A percentile compares a stretch with the other conserved stretches of the same genome.
phyloP scores from a whole-genome alignment of 2,888 invertebrate species.

The Protula sp. region DNA sequence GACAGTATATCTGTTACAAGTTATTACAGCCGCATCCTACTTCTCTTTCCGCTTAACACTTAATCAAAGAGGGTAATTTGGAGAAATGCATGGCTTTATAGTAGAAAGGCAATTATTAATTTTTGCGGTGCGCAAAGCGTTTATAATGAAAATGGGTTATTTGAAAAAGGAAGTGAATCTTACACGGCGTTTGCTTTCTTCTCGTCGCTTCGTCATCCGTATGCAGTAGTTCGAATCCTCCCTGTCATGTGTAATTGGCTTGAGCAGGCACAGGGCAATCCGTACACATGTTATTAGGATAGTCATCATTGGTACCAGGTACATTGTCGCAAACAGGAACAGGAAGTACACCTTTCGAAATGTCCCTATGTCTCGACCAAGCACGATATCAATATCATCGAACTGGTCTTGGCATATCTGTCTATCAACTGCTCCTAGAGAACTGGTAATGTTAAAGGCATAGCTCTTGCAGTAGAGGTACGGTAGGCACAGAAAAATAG shows the following conservation, averaged over 20 bases:
- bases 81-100: too few species aligned
- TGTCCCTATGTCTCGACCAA: conserved; percentile 15
- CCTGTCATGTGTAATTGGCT: conserved; percentile 26
- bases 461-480: conserved; percentile 33
- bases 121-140: too few species aligned
- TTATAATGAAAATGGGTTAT: too few species aligned
- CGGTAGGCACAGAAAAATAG: conserved; percentile 39
- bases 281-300: conserved; percentile 42
- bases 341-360: conserved; percentile 50
- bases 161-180: too few species aligned
- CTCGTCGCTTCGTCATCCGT: conserved; percentile 24
- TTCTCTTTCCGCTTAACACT: too few species aligned
- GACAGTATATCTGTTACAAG: too few species aligned
- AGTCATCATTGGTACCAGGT: conserved; percentile 50
- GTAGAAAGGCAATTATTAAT: too few species aligned
- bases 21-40: too few species aligned
- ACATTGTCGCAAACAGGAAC: conserved; percentile 52
- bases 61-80: too few species aligned
- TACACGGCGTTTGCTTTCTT: conserved; percentile 43
- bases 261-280: conserved; percentile 36
- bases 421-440: conserved; percentile 49
- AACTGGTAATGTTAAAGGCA: conserved; percentile 42
- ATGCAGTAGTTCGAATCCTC: conserved; percentile 8
- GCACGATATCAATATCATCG: conserved; percentile 4
- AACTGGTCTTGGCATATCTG: conserved; percentile 24